These are phyloP conservation scores for Choristoneura rosaceana DNA, from an alignment of 2,888 invertebrate genomes.

Conservation along the genomic window DNA sequence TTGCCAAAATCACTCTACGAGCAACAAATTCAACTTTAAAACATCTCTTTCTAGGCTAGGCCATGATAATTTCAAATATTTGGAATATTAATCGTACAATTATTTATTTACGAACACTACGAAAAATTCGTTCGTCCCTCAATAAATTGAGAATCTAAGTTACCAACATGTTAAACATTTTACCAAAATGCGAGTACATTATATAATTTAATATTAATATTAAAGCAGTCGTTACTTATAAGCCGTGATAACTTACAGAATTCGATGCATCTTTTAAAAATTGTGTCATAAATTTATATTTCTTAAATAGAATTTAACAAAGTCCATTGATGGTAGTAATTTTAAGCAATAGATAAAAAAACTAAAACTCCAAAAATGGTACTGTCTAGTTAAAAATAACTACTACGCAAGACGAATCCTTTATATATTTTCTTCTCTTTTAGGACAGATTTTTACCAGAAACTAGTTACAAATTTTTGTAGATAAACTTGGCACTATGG, in stretches of 20 bases:
- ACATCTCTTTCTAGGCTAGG: neutral
- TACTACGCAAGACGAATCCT: neutral
- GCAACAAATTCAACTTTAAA: neutral
- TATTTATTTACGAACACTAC: slow-evolving; percentile 9
- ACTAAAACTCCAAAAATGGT: no score
- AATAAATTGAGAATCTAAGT: slow-evolving; percentile 1
- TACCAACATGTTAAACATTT: neutral
- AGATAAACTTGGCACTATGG: neutral
- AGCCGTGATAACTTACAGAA: neutral
- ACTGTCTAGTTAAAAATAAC: no score
- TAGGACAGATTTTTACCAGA: neutral
- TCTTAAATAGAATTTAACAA: no score
- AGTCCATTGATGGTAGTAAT: no score
- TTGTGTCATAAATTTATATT: neutral
- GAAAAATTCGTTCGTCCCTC: slow-evolving; percentile 18
- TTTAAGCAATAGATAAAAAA: no score
- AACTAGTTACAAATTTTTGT: neutral
- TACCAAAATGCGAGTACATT: slow-evolving; percentile 3
- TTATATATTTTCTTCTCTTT: no score
- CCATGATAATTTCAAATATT: slow-evolving; percentile 12
- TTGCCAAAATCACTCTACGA: neutral
- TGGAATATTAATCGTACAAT: neutral
- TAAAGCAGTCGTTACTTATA: slow-evolving; percentile 7
- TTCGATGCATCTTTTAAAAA: neutral
- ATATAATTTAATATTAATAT: neutral